These are phyloP conservation scores for Philotrypesis tridentata DNA, from an alignment of 1,140 invertebrate genomes.

Conservation along the genomic window DNA sequence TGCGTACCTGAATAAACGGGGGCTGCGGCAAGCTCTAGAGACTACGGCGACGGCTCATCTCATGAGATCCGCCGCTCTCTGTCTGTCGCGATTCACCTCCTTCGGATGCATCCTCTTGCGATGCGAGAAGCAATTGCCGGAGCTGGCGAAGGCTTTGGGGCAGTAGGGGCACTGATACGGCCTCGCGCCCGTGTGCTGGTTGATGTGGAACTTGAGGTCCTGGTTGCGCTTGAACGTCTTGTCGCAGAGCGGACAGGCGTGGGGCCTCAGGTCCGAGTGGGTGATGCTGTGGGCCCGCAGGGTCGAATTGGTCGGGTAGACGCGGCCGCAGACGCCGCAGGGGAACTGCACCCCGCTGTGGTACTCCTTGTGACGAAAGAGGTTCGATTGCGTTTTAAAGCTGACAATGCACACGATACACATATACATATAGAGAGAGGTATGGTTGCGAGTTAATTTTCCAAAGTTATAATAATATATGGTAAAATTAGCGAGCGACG, in stretches of 20 bases:
- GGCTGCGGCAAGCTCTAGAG: too few relatives aligned
- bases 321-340: conserved; percentile 80
- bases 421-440: conserved; percentile 33
- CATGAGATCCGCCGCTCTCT: conserved; percentile 72
- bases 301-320: conserved; percentile 82
- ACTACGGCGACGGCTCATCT: conserved; percentile 65
- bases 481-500: too few relatives aligned
- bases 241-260: conserved; percentile 81
- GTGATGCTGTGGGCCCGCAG: conserved; percentile 82
- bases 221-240: conserved; percentile 86
- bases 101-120: conserved; percentile 82
- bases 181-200: conserved; percentile 86
- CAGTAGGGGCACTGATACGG: conserved; percentile 89
- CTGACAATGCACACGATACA: conserved; percentile 70
- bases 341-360: conserved; percentile 79
- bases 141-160: conserved; percentile 85
- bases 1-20: conserved; percentile 18
- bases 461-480: too few relatives aligned
- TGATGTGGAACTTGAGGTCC: conserved; percentile 85
- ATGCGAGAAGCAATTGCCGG: conserved; percentile 85
- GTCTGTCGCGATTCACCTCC: conserved; percentile 72
- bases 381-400: conserved; percentile 81
- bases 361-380: conserved; percentile 80
- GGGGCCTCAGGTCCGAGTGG: conserved; percentile 81
- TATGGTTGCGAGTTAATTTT: too few relatives aligned